Conservation (phyloP, 2,113 vertebrate species). For the Gasterosteus aculeatus region DNA sequence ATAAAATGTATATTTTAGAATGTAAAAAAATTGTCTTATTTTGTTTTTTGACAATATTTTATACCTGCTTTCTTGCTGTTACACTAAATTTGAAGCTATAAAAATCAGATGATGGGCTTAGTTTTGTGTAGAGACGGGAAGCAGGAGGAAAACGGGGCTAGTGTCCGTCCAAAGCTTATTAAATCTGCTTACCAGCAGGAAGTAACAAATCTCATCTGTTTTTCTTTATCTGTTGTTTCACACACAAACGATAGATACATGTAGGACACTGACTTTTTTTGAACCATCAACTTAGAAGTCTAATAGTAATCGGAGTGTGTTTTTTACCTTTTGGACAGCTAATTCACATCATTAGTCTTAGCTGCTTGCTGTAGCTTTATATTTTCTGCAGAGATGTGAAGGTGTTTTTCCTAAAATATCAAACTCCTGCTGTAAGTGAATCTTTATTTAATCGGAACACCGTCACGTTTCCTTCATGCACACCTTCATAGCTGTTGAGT, state of each 20-base stretch:
- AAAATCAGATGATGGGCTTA: neutral
- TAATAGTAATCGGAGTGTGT: neutral
- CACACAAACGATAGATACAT: neutral
- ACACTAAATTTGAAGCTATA: neutral
- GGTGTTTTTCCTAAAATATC: neutral
- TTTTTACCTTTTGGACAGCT: neutral
- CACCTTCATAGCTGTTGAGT: conserved; percentile 2
- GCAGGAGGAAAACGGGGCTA: too few relatives aligned
- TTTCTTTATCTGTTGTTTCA: neutral
- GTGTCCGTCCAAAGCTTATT: neutral
- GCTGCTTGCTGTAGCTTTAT: neutral
- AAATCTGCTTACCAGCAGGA: too few relatives aligned
- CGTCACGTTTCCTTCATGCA: neutral
- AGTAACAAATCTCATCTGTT: neutral
- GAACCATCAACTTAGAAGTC: neutral
- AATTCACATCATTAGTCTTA: neutral
- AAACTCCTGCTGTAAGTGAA: neutral
- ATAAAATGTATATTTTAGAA: neutral
- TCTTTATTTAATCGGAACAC: conserved; percentile 18
- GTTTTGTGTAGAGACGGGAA: neutral
- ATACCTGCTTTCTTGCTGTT: conserved; percentile 2
- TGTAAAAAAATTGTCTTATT: neutral
- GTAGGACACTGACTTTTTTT: neutral
- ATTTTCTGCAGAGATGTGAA: neutral
- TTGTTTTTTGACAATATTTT: neutral